Evolutionary conservation across 2,888 invertebrate species (phyloP), one percentile per base, ranked within the genome.

Genomic region (Asteroscopus sphinx): DNA sequence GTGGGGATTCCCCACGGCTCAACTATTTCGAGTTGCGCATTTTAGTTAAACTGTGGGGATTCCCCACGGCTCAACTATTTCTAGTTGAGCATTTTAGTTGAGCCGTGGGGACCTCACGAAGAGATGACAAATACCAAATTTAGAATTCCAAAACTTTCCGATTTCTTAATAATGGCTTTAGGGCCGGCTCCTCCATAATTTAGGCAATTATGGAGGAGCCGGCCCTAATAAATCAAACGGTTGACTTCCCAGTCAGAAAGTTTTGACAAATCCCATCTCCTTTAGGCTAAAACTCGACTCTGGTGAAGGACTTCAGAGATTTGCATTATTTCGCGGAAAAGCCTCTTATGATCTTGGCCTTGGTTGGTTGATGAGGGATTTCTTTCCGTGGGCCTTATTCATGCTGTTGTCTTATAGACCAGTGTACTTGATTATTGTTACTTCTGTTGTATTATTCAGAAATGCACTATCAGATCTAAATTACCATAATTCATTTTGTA

Each of bases 141-240:
- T 70, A 7, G 13, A 32, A 28, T 40, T 40, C 33, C 11, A n/a
- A 41, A 70, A 57, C 59, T 71, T 65, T 67, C 51, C 36, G 58
- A 66, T 67, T 71, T 51, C 39, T n/a, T 47, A 26, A 37, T 66
- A 70, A 49, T 49, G 46, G 42, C 59, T 47, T 64, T 9, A 8
- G 42, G 32, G 46, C n/a, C n/a, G n/a, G n/a, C n/a, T n/a, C n/a
- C n/a, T n/a, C n/a, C n/a, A n/a, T n/a, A n/a, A n/a, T n/a, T n/a
- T n/a, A n/a, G n/a, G n/a, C n/a, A n/a, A n/a, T n/a, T n/a, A n/a
- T n/a, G n/a, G n/a, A n/a, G n/a, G n/a, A n/a, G n/a, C n/a, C n/a
- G n/a, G n/a, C n/a, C n/a, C n/a, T 55, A 55, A 66, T 61, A 55
- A 71, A 62, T 58, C 47, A 39, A 59, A 60, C 55, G 39, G 36